These are phyloP conservation scores for Lasioglossum baleicum DNA, from an alignment of 1,140 invertebrate species.

Conservation along the genomic window DNA sequence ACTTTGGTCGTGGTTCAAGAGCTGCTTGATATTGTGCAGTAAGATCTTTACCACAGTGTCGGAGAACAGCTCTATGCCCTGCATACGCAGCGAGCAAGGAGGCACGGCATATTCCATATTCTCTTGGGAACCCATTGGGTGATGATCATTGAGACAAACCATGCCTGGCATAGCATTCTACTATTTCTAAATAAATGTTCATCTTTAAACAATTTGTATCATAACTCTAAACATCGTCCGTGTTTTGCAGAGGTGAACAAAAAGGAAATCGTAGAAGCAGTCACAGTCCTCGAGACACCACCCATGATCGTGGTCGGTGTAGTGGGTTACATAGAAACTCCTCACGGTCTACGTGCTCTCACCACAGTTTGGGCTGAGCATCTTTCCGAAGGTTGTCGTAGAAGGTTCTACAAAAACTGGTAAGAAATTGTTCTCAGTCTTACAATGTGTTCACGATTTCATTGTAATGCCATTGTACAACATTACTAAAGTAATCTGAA, in stretches of 20 bases:
- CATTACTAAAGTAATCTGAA: conserved; percentile 38
- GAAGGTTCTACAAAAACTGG: conserved; percentile 99
- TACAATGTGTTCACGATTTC: neutral
- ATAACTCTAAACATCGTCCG: conserved; percentile 6
- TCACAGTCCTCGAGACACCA: conserved; percentile 98
- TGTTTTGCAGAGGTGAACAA: conserved; percentile 95
- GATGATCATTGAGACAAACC: conserved; percentile 85
- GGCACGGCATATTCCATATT: conserved; percentile 85
- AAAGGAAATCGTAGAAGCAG: conserved; percentile 99
- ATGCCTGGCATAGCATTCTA: conserved; percentile 82
- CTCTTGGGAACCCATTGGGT: conserved; percentile 85
- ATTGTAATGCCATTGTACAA: neutral
- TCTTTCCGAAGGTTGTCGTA: conserved; percentile 97
- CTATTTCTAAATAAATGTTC: neutral
- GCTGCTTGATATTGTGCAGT: conserved; percentile 73
- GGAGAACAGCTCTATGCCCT: conserved; percentile 77
- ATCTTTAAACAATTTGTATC: too few species aligned
- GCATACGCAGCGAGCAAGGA: conserved; percentile 76
- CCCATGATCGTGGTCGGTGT: conserved; percentile 99
- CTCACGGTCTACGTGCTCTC: conserved; percentile 95
- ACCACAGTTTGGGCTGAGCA: conserved; percentile 99
- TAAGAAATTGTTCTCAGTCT: conserved; percentile 78
- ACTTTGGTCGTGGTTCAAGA: conserved; percentile 69
- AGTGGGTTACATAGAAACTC: conserved; percentile 99
- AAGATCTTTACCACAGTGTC: conserved; percentile 69